phyloP scores from a whole-genome alignment of 2,113 vertebrate species.

The Meriones unguiculatus region DNA sequence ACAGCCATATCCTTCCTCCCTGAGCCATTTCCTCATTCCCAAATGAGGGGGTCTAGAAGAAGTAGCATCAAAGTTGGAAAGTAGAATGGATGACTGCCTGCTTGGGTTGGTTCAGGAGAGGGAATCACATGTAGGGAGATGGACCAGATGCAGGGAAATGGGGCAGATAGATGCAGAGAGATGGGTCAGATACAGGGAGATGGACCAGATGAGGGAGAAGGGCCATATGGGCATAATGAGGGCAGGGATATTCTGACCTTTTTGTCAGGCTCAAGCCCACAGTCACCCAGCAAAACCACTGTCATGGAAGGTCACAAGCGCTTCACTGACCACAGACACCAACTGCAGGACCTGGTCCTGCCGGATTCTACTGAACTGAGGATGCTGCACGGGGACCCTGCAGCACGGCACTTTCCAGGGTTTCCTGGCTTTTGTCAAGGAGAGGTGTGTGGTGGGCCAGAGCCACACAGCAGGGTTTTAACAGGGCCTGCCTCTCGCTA shows the following conservation, averaged over 20 bases:
- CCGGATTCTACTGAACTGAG: neutral
- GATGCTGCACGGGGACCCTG: no score
- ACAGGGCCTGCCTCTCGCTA: neutral
- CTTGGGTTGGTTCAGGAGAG: neutral
- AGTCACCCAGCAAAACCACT: neutral
- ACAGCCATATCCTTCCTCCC: neutral
- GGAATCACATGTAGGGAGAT: neutral
- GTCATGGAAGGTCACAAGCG: neutral
- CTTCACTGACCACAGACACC: accelerated
- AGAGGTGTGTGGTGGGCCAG: neutral
- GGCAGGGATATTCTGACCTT: neutral
- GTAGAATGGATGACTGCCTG: neutral
- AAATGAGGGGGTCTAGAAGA: neutral
- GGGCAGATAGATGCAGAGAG: neutral
- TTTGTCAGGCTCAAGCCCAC: neutral
- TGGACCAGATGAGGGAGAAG: neutral
- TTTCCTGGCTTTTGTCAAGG: neutral
- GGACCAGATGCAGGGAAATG: neutral
- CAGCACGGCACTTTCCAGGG: neutral
- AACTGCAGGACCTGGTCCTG: neutral
- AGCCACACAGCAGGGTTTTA: neutral
- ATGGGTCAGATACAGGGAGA: neutral
- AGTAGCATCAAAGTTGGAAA: neutral
- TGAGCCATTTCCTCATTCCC: neutral
- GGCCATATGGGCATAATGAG: neutral